phyloP scores from a whole-genome alignment of 2,888 invertebrate species.

The Neria commutata region DNA sequence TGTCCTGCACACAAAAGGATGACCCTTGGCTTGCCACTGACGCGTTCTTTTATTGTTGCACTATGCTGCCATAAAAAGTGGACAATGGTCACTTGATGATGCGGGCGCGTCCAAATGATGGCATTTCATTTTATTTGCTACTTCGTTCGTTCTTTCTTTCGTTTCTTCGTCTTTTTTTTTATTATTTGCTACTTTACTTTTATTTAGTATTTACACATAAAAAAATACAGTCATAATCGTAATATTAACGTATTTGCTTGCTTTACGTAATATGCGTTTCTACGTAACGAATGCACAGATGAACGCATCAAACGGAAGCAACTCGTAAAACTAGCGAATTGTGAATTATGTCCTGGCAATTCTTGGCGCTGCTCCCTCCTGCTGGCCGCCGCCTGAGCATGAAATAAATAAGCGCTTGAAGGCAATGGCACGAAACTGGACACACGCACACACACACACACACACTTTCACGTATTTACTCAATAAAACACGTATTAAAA shows the following conservation, averaged over 20 bases:
- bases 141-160: constrained; percentile 34
- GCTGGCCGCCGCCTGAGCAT: neutral
- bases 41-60: neutral
- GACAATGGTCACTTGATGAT: constrained; percentile 54
- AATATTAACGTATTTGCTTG: too few species aligned
- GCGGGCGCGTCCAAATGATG: constrained; percentile 42
- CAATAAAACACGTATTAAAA: constrained; percentile 51
- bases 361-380: neutral
- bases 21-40: too few species aligned
- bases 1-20: neutral
- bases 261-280: too few species aligned
- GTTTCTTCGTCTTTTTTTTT: constrained; percentile 30
- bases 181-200: constrained; percentile 38
- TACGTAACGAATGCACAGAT: constrained; percentile 35
- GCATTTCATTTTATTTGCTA: constrained; percentile 32
- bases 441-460: constrained; percentile 18
- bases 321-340: constrained; percentile 60
- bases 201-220: constrained; percentile 4
- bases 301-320: constrained; percentile 46
- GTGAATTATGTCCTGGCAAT: constrained; percentile 52
- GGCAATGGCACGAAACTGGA: constrained; percentile 18
- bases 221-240: too few species aligned
- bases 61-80: constrained; percentile 37
- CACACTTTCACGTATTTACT: constrained; percentile 38
- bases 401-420: neutral